A percentile compares a stretch with the other conserved stretches of the same genome.
phyloP scores from a whole-genome alignment of 1,140 invertebrate species.

The Listronotus oregonensis region DNA sequence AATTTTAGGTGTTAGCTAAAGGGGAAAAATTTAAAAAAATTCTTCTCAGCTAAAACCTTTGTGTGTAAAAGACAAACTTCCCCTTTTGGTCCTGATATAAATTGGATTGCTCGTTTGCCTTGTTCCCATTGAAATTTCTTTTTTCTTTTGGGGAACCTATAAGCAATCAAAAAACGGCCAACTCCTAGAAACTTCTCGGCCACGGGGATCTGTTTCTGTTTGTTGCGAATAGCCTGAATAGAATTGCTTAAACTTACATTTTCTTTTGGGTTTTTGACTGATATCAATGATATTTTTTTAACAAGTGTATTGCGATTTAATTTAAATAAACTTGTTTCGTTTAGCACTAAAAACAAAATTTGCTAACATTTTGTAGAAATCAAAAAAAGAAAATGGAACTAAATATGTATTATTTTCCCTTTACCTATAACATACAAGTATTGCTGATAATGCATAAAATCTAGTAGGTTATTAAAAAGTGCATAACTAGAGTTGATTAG shows the following conservation, averaged over 20 bases:
- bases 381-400: no score
- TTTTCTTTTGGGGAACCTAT: conserved; percentile 28
- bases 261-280: no score
- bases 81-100: conserved; percentile 20
- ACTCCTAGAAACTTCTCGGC: conserved; percentile 29
- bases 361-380: no score
- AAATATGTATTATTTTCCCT: no score
- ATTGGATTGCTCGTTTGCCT: conserved; percentile 36
- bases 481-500: no score
- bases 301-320: no score
- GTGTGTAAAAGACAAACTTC: conserved; percentile 5
- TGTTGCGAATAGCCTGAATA: conserved; percentile 29
- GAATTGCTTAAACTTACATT: conserved; percentile 15
- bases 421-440: no score
- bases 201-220: conserved; percentile 22
- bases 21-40: conserved; percentile 10
- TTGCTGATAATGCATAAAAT: no score
- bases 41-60: conserved; percentile 14
- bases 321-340: no score
- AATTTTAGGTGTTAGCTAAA: background rate
- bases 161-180: conserved; percentile 36
- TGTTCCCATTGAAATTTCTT: conserved; percentile 41
- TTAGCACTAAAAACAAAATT: no score
- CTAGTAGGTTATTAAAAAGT: no score
- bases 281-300: no score